Evolutionary conservation across 2,797 vertebrate genomes (phyloP).

Genomic region (Meriones psammophilus): DNA sequence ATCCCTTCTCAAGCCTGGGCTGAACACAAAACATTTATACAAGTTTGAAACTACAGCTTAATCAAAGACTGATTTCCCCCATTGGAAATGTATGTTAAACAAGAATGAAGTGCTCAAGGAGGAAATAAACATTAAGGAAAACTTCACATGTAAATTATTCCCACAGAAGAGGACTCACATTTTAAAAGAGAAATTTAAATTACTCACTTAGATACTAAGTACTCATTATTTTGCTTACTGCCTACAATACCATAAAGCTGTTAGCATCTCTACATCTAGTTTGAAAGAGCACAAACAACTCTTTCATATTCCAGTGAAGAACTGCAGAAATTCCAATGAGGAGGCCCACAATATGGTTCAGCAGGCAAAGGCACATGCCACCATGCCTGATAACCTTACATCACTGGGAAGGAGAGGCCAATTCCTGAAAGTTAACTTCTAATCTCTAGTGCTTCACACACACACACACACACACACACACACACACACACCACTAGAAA

Average conservation of each 20-base stretch:
- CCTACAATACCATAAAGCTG: conserved; percentile 57
- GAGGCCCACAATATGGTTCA: neutral
- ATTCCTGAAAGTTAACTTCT: neutral
- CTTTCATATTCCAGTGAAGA: conserved; percentile 69
- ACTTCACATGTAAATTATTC: conserved; percentile 63
- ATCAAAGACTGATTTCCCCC: conserved; percentile 37
- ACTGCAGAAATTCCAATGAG: neutral
- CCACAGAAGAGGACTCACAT: conserved; percentile 59
- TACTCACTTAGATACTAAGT: conserved; percentile 64
- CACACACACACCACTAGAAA: neutral
- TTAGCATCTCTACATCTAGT: conserved; percentile 66
- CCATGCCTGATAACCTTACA: neutral
- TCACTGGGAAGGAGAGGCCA: neutral
- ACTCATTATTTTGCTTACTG: conserved; percentile 63
- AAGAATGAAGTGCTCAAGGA: conserved; percentile 26
- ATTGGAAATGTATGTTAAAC: conserved; percentile 32
- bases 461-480: neutral
- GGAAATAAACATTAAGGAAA: conserved; percentile 19
- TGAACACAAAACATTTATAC: conserved; percentile 58
- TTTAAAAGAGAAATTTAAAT: conserved; percentile 77
- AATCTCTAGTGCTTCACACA: neutral
- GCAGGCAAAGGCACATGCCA: neutral
- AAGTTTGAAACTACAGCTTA: conserved; percentile 55
- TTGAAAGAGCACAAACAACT: conserved; percentile 72
- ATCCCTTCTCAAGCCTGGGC: neutral